A percentile compares a stretch with the other conserved stretches of the same genome.
Conservation (phyloP, 2,797 vertebrate species). For the Molossus molossus region DNA sequence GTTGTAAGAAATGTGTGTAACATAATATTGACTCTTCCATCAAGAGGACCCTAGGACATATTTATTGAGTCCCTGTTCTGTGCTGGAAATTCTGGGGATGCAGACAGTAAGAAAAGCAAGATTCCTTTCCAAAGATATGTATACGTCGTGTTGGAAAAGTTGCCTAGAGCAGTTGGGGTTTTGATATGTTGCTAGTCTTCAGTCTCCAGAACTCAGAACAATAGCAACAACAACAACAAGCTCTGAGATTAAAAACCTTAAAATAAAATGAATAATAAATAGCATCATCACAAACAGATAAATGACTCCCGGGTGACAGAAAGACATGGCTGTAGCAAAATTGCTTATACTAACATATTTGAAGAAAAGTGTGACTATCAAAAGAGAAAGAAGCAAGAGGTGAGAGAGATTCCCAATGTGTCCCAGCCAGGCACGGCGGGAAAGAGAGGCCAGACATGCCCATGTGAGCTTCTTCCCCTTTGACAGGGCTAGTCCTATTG, state of each 20-base stretch:
- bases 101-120: not conserved
- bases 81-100: not conserved
- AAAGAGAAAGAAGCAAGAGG: not conserved
- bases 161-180: not conserved
- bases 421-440: not conserved
- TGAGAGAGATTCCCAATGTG: not conserved
- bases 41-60: not conserved
- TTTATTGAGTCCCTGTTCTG: not conserved
- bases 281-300: not conserved
- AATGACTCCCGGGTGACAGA: not conserved
- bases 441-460: not conserved
- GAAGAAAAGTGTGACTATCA: not conserved
- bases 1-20: slow-evolving; percentile 48
- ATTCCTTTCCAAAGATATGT: not conserved
- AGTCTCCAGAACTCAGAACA: slow-evolving; percentile 25
- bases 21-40: slow-evolving; percentile 6
- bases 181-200: slow-evolving; percentile 26
- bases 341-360: not conserved
- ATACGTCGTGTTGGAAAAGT: not conserved
- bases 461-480: accelerated
- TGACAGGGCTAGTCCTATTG: not conserved
- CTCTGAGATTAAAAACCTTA: slow-evolving; percentile 55
- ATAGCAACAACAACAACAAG: not conserved
- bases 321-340: slow-evolving; percentile 4
- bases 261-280: slow-evolving; percentile 51